These are phyloP conservation scores for Haliclona indistincta DNA, from an alignment of 37 sponge, comb jelly and placozoan species.

Conservation along the genomic window DNA sequence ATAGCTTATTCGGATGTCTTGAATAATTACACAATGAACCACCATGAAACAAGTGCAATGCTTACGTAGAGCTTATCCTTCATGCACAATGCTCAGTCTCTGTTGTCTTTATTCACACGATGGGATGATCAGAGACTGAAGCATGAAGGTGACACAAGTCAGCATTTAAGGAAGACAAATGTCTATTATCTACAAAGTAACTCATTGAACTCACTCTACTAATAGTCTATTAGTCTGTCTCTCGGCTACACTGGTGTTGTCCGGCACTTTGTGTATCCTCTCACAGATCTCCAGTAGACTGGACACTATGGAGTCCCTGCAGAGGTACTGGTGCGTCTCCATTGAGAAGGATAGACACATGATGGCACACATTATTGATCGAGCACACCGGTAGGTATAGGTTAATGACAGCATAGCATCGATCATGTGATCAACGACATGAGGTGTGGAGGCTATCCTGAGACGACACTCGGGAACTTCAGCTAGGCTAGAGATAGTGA, in stretches of 20 bases:
- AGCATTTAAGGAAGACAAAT: too few species aligned
- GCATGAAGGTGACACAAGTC: too few species aligned
- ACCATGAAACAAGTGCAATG: too few species aligned
- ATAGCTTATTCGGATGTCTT: too few species aligned
- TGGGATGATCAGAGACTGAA: too few species aligned
- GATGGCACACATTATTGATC: slow-evolving; percentile 3
- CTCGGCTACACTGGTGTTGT: neutral
- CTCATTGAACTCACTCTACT: neutral
- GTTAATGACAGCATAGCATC: slow-evolving; percentile 18
- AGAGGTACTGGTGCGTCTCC: slow-evolving; percentile 36
- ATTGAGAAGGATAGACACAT: slow-evolving; percentile 20
- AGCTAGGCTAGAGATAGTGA: too few species aligned
- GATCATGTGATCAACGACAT: slow-evolving; percentile 23
- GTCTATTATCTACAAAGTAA: neutral
- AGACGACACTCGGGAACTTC: slow-evolving; percentile 52
- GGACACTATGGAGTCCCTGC: neutral
- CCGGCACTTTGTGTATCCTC: neutral
- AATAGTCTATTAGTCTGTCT: neutral
- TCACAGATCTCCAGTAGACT: neutral
- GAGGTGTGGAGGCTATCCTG: slow-evolving; percentile 24
- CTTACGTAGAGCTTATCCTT: too few species aligned
- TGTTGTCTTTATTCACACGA: too few species aligned
- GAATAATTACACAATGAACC: too few species aligned
- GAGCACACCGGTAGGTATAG: slow-evolving; percentile 30
- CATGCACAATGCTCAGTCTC: too few species aligned